These are phyloP conservation scores for Cryptosula pallasiana DNA, from an alignment of 2,888 invertebrate species.

Conservation along the genomic window DNA sequence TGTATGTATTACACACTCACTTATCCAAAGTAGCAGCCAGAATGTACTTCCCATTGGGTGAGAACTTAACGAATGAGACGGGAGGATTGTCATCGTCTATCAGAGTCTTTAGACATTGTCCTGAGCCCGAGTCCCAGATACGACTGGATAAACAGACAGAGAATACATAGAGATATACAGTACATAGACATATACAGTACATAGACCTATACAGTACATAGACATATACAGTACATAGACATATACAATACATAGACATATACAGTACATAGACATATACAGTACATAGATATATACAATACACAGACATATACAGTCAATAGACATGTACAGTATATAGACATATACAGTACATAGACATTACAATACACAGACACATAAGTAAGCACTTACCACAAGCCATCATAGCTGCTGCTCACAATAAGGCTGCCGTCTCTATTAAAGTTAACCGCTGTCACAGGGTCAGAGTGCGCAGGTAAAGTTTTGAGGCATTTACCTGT, in stretches of 20 bases:
- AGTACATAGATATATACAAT: no score
- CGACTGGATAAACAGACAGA: no score
- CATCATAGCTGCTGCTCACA: constrained; percentile 97
- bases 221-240: no score
- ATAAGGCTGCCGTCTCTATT: constrained; percentile 97
- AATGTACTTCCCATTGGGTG: constrained; percentile 98
- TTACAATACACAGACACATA: no score
- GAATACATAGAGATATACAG: no score
- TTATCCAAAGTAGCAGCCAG: constrained; percentile 96
- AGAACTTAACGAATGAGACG: constrained; percentile 98
- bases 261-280: no score
- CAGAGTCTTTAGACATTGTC: constrained; percentile 96
- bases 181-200: no score
- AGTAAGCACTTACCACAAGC: constrained; percentile 72
- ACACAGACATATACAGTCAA: no score
- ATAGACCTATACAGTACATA: no score
- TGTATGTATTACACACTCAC: constrained; percentile 41
- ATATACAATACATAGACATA: no score
- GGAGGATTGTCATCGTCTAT: constrained; percentile 99
- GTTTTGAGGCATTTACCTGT: constrained; percentile 98
- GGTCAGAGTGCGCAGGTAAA: constrained; percentile 97
- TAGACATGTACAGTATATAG: no score
- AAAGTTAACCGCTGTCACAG: constrained; percentile 93
- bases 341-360: no score
- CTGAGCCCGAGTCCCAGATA: constrained; percentile 99